Conservation (phyloP, 2,113 vertebrate species). For the Anguilla rostrata region DNA sequence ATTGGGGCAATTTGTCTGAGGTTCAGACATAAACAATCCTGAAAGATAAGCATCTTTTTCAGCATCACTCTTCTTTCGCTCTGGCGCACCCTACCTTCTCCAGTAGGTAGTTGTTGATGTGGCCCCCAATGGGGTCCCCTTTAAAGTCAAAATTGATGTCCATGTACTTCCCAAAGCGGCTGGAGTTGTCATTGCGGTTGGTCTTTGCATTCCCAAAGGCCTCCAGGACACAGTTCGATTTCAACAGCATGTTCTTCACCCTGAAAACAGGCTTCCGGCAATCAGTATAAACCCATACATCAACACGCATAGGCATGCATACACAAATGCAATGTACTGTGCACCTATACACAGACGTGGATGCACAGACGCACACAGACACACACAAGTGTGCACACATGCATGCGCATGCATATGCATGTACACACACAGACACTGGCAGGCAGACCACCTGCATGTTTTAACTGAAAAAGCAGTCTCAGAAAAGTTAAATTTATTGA, state of each 20-base stretch:
- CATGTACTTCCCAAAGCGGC: slow-evolving; percentile 98
- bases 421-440: no score
- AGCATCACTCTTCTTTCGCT: neutral
- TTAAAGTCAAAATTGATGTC: slow-evolving; percentile 99
- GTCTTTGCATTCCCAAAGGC: slow-evolving; percentile 98
- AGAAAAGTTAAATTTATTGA: no score
- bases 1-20: neutral
- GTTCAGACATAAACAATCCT: neutral
- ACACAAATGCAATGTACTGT: neutral
- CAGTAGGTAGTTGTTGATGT: slow-evolving; percentile 96
- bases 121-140: slow-evolving; percentile 94
- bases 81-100: slow-evolving; percentile 81
- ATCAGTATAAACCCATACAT: neutral
- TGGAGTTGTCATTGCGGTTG: slow-evolving; percentile 97
- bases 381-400: neutral
- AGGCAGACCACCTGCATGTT: neutral
- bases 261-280: slow-evolving; percentile 54
- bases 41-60: neutral
- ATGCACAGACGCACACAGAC: neutral
- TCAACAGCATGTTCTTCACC: slow-evolving; percentile 96
- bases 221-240: slow-evolving; percentile 96
- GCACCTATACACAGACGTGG: no score
- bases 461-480: neutral
- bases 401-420: no score
- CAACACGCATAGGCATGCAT: neutral